Conservation (phyloP, 2,888 invertebrate species). For the Torymus tubicola region DNA sequence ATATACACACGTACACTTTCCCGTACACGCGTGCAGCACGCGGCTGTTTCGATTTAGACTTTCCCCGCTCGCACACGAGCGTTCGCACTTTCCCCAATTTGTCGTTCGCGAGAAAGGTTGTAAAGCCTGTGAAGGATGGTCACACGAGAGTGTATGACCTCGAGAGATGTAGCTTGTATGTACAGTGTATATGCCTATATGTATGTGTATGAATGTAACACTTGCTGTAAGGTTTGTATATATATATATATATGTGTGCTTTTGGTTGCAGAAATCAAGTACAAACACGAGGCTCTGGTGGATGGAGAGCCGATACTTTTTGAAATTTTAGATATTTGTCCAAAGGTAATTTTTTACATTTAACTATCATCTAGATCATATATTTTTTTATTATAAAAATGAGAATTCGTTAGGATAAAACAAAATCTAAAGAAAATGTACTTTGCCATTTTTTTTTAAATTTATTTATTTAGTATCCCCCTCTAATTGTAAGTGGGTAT, state of each 20-base stretch:
- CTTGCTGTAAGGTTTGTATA: slow-evolving; percentile 75
- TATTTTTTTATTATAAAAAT: too few relatives aligned
- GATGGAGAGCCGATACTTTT: slow-evolving; percentile 93
- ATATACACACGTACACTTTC: slow-evolving; percentile 2
- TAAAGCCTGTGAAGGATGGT: neutral
- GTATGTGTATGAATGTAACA: slow-evolving; percentile 3
- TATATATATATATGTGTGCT: slow-evolving; percentile 7
- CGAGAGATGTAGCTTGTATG: neutral
- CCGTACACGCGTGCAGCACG: neutral
- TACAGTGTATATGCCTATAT: neutral
- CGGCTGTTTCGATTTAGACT: slow-evolving; percentile 12
- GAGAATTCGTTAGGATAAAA: too few relatives aligned
- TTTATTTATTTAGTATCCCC: too few relatives aligned
- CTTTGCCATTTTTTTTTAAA: too few relatives aligned
- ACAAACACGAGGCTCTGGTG: slow-evolving; percentile 92
- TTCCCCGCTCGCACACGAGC: neutral
- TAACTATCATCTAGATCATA: neutral
- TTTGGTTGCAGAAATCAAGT: slow-evolving; percentile 86
- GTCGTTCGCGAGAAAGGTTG: neutral
- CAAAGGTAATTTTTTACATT: slow-evolving; percentile 80
- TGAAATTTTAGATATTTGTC: slow-evolving; percentile 93
- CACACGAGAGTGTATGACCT: neutral
- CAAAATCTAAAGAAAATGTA: too few relatives aligned
- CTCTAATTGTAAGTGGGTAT: too few relatives aligned
- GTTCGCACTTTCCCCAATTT: neutral